A percentile compares a stretch with the other conserved stretches of the same genome.
phyloP scores from a whole-genome alignment of 2,113 vertebrate genomes.

The Lasiurus cinereus region DNA sequence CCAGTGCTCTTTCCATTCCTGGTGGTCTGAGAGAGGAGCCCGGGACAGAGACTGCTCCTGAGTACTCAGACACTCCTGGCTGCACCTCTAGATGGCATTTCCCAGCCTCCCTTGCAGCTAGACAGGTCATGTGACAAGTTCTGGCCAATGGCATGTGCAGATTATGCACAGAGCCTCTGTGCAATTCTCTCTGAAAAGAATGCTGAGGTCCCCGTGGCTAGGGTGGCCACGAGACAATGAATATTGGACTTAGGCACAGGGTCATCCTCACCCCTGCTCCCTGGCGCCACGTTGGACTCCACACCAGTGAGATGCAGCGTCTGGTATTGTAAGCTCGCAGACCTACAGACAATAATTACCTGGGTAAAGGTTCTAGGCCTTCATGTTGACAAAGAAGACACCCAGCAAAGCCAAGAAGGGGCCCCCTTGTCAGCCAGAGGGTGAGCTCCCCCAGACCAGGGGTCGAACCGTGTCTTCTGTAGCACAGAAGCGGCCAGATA shows the following conservation, averaged over 20 bases:
- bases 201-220: not conserved
- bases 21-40: not conserved
- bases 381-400: not conserved
- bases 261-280: not conserved
- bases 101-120: not conserved
- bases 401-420: not conserved
- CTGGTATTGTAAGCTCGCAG: too few relatives aligned
- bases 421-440: not conserved
- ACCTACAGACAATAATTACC: too few relatives aligned
- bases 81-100: not conserved
- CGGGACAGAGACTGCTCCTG: not conserved
- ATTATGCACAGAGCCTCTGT: not conserved
- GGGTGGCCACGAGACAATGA: fast-evolving
- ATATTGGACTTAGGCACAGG: not conserved
- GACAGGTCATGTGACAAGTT: not conserved
- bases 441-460: not conserved
- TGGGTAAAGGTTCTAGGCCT: not conserved
- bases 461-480: not conserved
- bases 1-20: not conserved
- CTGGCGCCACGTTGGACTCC: too few relatives aligned
- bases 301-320: not conserved
- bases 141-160: not conserved
- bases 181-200: not conserved
- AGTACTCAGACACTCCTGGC: not conserved
- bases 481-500: not conserved